A percentile compares a stretch with the other conserved stretches of the same genome.
Evolutionary conservation across 2,113 vertebrate species (phyloP).

Genomic region (Calyptommatus sinebrachiatus): DNA sequence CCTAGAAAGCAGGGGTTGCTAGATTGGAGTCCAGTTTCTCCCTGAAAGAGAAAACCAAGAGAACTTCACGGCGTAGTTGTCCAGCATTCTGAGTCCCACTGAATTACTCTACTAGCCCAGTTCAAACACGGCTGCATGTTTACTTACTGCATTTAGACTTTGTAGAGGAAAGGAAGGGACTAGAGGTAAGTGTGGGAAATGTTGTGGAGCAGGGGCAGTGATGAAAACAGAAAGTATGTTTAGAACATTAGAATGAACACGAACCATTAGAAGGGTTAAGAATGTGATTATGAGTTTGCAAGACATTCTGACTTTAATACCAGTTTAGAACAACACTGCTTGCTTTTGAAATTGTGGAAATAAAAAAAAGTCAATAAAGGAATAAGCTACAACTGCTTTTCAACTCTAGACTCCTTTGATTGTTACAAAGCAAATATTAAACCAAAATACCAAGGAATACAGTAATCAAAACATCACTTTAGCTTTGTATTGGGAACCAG

Average conservation of each 20-base stretch:
- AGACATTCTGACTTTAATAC: neutral
- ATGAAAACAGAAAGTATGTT: too few relatives aligned
- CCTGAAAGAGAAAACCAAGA: neutral
- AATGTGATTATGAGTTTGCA: neutral
- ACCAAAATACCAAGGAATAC: neutral
- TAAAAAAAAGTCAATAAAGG: neutral
- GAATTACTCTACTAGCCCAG: too few relatives aligned
- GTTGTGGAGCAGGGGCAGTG: too few relatives aligned
- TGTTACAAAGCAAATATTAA: neutral
- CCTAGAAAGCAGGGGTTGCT: too few relatives aligned
- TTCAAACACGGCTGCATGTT: neutral
- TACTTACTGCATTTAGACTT: neutral
- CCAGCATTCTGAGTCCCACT: too few relatives aligned
- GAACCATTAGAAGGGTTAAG: neutral
- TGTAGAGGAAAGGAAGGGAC: neutral
- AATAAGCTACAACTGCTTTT: neutral
- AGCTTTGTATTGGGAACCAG: conserved; percentile 42
- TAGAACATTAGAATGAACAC: too few relatives aligned
- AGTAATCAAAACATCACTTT: conserved; percentile 33
- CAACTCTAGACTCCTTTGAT: neutral
- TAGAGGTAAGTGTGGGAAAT: neutral
- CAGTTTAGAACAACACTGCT: neutral
- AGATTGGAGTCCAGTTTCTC: too few relatives aligned
- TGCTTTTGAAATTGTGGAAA: neutral
- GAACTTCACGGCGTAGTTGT: too few relatives aligned